A percentile compares a stretch with the other conserved stretches of the same genome.
phyloP scores from a whole-genome alignment of 2,797 vertebrate genomes.

The Hoplostethus atlanticus region DNA sequence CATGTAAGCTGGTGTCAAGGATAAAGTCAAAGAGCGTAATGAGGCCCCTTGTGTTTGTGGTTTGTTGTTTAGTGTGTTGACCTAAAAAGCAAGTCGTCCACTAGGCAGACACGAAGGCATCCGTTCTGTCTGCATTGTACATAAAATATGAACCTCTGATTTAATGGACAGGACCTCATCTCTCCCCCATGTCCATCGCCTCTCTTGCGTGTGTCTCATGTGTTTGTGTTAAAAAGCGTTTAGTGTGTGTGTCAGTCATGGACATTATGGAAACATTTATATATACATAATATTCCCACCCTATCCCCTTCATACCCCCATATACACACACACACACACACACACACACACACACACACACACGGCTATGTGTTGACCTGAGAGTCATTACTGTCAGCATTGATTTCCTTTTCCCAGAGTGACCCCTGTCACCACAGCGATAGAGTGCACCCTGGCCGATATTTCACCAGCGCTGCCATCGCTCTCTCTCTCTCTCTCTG shows the following conservation, averaged over 20 bases:
- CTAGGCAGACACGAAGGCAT: not conserved
- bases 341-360: slow-evolving; percentile 24
- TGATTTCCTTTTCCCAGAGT: slow-evolving; percentile 88
- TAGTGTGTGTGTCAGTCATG: not conserved
- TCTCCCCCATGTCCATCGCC: slow-evolving; percentile 9
- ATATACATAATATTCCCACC: not conserved
- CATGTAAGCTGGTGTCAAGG: no score
- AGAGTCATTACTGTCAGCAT: slow-evolving; percentile 88
- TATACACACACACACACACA: slow-evolving; percentile 2
- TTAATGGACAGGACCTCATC: slow-evolving; percentile 48
- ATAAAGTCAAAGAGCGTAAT: no score
- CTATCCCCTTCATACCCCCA: not conserved
- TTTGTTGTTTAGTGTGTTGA: not conserved
- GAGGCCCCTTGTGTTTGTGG: not conserved
- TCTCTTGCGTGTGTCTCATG: not conserved
- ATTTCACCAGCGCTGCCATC: slow-evolving; percentile 77
- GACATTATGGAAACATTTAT: not conserved
- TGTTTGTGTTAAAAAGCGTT: not conserved
- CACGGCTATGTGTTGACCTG: slow-evolving; percentile 79
- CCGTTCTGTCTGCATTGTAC: slow-evolving; percentile 44
- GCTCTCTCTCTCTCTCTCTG: slow-evolving; percentile 4
- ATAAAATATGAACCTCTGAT: slow-evolving; percentile 56
- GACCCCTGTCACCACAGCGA: slow-evolving; percentile 85
- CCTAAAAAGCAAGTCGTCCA: slow-evolving; percentile 4
- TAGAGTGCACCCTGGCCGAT: slow-evolving; percentile 77